phyloP scores from a whole-genome alignment of 2,888 invertebrate species.

The Monochamus alternatus region DNA sequence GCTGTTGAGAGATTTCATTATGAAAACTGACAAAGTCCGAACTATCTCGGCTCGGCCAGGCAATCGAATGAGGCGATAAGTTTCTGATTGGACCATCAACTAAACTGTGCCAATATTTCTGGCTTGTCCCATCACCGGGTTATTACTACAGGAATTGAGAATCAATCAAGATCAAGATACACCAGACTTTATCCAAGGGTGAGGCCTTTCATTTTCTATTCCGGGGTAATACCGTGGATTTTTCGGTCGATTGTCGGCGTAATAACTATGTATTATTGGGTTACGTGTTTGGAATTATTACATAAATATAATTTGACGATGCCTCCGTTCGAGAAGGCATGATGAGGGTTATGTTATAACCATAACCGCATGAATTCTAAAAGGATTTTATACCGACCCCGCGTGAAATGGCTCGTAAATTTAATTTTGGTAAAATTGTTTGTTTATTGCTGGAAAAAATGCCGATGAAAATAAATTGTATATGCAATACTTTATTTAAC shows the following conservation, averaged over 20 bases:
- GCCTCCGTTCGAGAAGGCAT: constrained; percentile 16
- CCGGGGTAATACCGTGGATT: constrained; percentile 52
- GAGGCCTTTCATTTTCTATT: constrained; percentile 51
- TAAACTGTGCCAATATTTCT: constrained; percentile 65
- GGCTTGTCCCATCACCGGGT: constrained; percentile 59
- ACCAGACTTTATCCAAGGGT: constrained; percentile 51
- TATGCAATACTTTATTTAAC: too few relatives aligned
- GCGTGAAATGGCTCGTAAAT: too few relatives aligned
- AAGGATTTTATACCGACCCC: not conserved
- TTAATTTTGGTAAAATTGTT: too few relatives aligned
- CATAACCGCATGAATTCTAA: constrained; percentile 27
- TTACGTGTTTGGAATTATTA: constrained; percentile 53
- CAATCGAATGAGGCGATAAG: constrained; percentile 60
- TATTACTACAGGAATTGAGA: constrained; percentile 66
- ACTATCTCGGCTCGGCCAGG: constrained; percentile 52
- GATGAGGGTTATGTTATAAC: constrained; percentile 22
- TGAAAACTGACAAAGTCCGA: constrained; percentile 58
- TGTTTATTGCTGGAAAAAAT: too few relatives aligned
- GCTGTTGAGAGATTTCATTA: constrained; percentile 59
- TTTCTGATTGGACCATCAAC: constrained; percentile 65
- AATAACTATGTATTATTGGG: constrained; percentile 53
- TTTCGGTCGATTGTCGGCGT: constrained; percentile 51
- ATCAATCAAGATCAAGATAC: constrained; percentile 67
- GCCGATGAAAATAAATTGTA: too few relatives aligned
- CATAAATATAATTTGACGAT: constrained; percentile 47